Conservation (phyloP, 2,113 vertebrate genomes). For the Azemiops feae region DNA sequence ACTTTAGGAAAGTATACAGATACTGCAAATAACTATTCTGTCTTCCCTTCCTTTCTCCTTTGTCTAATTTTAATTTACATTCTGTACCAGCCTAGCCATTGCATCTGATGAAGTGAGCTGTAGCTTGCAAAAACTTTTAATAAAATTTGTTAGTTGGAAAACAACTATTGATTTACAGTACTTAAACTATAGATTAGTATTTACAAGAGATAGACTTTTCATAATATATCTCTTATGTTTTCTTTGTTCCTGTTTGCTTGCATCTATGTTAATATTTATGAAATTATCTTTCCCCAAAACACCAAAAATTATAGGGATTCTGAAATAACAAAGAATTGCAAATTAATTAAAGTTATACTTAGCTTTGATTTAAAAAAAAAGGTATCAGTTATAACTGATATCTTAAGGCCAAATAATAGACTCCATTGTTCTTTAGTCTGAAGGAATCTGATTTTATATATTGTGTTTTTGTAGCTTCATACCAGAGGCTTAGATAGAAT, state of each 20-base stretch:
- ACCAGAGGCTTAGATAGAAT: neutral
- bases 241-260: neutral
- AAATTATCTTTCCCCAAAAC: neutral
- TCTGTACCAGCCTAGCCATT: neutral
- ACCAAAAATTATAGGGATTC: neutral
- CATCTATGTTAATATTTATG: neutral
- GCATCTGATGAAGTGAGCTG: neutral
- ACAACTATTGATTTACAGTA: neutral
- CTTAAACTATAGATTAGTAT: neutral
- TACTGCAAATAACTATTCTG: neutral
- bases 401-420: neutral
- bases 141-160: neutral
- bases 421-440: neutral
- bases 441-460: neutral
- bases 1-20: neutral
- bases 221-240: neutral
- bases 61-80: neutral
- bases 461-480: neutral
- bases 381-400: neutral
- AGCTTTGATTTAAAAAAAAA: neutral
- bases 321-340: neutral
- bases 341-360: neutral
- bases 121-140: neutral
- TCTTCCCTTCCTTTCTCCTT: neutral
- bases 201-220: neutral